Evolutionary conservation across 1,140 invertebrate species (phyloP).

Genomic region (Drosophila asahinai): DNA sequence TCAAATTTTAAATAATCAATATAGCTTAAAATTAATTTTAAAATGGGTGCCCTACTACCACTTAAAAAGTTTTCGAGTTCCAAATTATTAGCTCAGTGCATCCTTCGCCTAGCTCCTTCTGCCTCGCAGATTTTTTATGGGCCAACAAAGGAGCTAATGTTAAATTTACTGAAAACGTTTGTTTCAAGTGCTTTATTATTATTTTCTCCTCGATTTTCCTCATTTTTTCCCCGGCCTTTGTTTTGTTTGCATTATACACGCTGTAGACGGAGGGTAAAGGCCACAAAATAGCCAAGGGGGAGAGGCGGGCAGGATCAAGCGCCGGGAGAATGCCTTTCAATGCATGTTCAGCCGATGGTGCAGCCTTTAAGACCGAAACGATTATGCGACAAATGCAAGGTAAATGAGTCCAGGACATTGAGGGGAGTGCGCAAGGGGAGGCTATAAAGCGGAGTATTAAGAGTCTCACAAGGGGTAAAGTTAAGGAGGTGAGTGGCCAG

Average conservation of each 20-base stretch:
- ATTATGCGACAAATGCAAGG: slow-evolving; percentile 75
- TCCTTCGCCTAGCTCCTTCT: slow-evolving; percentile 7
- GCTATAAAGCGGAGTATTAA: slow-evolving; percentile 8
- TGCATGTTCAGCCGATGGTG: slow-evolving; percentile 59
- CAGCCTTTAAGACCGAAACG: slow-evolving; percentile 61
- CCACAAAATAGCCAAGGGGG: not conserved
- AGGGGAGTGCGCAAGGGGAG: not conserved
- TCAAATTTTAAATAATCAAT: too few species aligned
- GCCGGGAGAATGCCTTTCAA: slow-evolving; percentile 47
- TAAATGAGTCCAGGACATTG: slow-evolving; percentile 58
- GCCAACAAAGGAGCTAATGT: slow-evolving; percentile 78
- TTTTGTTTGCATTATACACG: slow-evolving; percentile 59
- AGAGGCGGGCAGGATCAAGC: slow-evolving; percentile 14
- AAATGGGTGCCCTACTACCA: too few species aligned
- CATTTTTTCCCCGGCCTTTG: slow-evolving; percentile 31
- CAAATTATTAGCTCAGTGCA: slow-evolving; percentile 8
- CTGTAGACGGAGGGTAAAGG: slow-evolving; percentile 19
- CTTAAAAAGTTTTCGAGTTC: not conserved
- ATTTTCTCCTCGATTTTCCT: slow-evolving; percentile 51
- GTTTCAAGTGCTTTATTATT: slow-evolving; percentile 83
- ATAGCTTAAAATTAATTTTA: too few species aligned
- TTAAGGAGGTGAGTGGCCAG: slow-evolving; percentile 21
- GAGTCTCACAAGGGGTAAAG: not conserved
- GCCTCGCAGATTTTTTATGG: slow-evolving; percentile 69
- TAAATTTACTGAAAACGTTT: slow-evolving; percentile 84